A percentile compares a stretch with the other conserved stretches of the same genome.
phyloP scores from a whole-genome alignment of 92 coral and sea anemone genomes.

The Meandrina meandrites region DNA sequence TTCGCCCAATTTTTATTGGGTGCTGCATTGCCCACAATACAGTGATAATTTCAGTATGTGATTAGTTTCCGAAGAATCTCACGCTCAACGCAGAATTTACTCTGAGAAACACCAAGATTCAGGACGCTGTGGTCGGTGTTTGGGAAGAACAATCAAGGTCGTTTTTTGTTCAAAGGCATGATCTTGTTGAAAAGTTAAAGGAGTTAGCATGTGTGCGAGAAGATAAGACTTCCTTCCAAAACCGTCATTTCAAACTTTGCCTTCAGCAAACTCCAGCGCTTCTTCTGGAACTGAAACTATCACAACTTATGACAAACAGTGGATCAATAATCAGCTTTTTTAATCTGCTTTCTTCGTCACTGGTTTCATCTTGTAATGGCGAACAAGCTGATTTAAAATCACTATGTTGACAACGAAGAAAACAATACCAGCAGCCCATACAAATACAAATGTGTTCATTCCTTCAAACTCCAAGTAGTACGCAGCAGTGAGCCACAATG shows the following conservation, averaged over 20 bases:
- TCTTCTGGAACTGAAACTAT: neutral
- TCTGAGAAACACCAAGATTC: neutral
- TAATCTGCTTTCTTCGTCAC: constrained; percentile 1
- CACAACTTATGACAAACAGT: neutral
- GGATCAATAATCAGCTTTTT: neutral
- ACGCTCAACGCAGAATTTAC: neutral
- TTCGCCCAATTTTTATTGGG: too few relatives aligned
- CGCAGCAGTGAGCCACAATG: constrained; percentile 82
- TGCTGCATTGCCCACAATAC: too few relatives aligned
- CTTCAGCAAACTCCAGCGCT: neutral
- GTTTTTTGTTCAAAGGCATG: neutral
- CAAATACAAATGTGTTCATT: constrained; percentile 75
- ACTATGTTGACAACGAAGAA: constrained; percentile 86
- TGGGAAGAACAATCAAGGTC: neutral
- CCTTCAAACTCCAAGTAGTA: constrained; percentile 96
- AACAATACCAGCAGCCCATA: constrained; percentile 82
- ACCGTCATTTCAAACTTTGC: neutral
- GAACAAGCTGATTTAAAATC: constrained; percentile 70
- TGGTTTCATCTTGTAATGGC: constrained; percentile 40
- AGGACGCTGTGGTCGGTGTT: neutral
- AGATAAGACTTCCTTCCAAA: neutral
- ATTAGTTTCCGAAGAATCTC: neutral
- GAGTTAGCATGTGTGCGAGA: neutral
- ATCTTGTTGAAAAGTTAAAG: too few relatives aligned
- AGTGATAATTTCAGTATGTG: too few relatives aligned